Evolutionary conservation across 1,140 invertebrate genomes (phyloP), one percentile per base, ranked within the genome.

Genomic region (Lepidostoma basale): DNA sequence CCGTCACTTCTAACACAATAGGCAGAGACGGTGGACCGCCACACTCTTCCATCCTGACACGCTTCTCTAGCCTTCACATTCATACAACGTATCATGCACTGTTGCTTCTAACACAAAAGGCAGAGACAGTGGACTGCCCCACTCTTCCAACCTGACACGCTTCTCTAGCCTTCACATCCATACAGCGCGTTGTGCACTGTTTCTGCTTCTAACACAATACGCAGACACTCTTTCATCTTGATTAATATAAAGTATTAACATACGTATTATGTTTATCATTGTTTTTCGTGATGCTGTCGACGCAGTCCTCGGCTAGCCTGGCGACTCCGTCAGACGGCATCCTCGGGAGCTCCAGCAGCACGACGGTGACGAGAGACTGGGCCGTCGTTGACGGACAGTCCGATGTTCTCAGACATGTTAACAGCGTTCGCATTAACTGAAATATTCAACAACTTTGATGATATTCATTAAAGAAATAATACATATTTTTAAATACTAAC

Each of bases 291-390:
- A 80, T 75, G 56, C 62, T 66, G 10, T 75, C 73, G n/a, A 75
- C 68, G 68, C 77, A 79, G 47, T 74, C 74, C 60, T 74, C 69
- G 33, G 74, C 75, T 9, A 80, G 39, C 54, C 67, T 62, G n/a
- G 75, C 67, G 8, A 79, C 65, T 73, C 75, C 74, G 26, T 75
- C 59, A 4, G 73, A 67, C 28, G 70, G 68, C 22, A 79, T 74
- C 63, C 77, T 75, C 0, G 65, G 60, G 22, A 79, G 54, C 66
- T 79, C 76, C 25, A 77, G 72, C 33, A 74, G 73, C n/a, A 78
- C 30, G 18, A 73, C 68, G 18, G 74, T 74, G 14, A 76, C 42
- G 18, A 78, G 49, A 25, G 54, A 59, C 8, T 18, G 20, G 8
- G 65, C 60, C 0, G 56, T 23, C 10, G 47, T 26, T 1, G 59